Conservation (phyloP, 2,797 vertebrate species). For the Hydrocynus forskahlii region DNA sequence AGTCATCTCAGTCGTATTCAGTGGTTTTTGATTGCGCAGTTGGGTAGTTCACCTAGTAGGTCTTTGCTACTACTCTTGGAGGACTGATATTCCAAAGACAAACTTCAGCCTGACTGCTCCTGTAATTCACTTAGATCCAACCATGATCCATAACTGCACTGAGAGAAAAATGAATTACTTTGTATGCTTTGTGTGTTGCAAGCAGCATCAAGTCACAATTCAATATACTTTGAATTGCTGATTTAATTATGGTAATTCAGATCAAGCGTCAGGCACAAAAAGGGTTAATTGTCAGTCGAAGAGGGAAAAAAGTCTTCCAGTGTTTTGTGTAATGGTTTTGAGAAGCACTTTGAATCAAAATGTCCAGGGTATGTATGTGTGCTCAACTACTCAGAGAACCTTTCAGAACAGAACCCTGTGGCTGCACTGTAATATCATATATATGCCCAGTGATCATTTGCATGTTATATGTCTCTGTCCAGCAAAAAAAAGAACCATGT, state of each 20-base stretch:
- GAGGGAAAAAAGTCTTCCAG: slow-evolving; percentile 57
- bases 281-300: slow-evolving; percentile 30
- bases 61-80: slow-evolving; percentile 21
- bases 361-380: slow-evolving; percentile 48
- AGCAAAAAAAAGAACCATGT: slow-evolving; percentile 18
- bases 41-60: slow-evolving; percentile 11
- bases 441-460: slow-evolving; percentile 22
- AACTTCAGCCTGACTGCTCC: not conserved
- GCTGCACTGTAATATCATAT: slow-evolving; percentile 31
- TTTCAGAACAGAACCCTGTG: slow-evolving; percentile 42
- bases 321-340: slow-evolving; percentile 31
- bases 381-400: slow-evolving; percentile 33
- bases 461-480: slow-evolving; percentile 38
- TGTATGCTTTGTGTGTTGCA: slow-evolving; percentile 8
- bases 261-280: slow-evolving; percentile 6
- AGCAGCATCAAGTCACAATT: not conserved
- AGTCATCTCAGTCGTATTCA: not conserved
- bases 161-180: slow-evolving; percentile 9
- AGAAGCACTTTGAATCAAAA: slow-evolving; percentile 51
- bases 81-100: slow-evolving; percentile 33
- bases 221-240: not conserved
- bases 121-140: slow-evolving; percentile 26
- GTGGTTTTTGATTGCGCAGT: slow-evolving; percentile 6
- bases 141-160: slow-evolving; percentile 30
- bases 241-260: slow-evolving; percentile 6